Percentiles rank a stretch among this genome's conserved stretches.
Evolutionary conservation across 2,888 invertebrate genomes (phyloP).

Genomic region (Oxyscelio sp.): DNA sequence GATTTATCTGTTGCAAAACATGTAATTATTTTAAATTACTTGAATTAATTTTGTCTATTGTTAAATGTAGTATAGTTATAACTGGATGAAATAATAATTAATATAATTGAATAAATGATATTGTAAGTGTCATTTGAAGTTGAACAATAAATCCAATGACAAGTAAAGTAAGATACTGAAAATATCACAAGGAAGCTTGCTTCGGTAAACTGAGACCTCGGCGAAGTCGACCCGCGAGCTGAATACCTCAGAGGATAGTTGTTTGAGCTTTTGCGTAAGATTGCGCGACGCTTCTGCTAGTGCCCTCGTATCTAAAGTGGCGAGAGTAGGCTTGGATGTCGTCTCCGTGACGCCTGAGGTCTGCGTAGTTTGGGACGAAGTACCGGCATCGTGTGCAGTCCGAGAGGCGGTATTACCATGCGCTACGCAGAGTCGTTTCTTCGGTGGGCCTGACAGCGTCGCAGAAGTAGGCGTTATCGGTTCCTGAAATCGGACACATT

Average conservation of each 20-base stretch:
- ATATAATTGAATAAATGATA: too few species aligned
- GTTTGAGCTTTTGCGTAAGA: constrained; percentile 96
- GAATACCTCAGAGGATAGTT: constrained; percentile 96
- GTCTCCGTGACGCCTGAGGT: constrained; percentile 83
- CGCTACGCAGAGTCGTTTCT: constrained; percentile 83
- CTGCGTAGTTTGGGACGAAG: constrained; percentile 85
- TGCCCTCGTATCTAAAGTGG: constrained; percentile 91
- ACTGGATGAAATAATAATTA: too few species aligned
- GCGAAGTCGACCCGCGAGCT: too few species aligned
- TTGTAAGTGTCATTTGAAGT: too few species aligned
- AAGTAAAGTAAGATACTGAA: too few species aligned
- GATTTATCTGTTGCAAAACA: too few species aligned
- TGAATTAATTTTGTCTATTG: too few species aligned
- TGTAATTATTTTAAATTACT: too few species aligned
- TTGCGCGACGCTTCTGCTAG: constrained; percentile 97
- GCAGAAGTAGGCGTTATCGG: constrained; percentile 67
- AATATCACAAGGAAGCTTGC: too few species aligned
- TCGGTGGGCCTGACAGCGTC: constrained; percentile 75
- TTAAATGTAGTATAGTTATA: too few species aligned
- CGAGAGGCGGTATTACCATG: constrained; percentile 78
- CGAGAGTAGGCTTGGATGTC: constrained; percentile 83
- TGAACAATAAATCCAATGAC: too few species aligned
- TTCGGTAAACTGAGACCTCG: too few species aligned
- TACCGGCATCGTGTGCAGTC: constrained; percentile 68
- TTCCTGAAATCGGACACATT: constrained; percentile 77